phyloP scores from a whole-genome alignment of 2,113 vertebrate genomes.

The Casuarius casuarius region DNA sequence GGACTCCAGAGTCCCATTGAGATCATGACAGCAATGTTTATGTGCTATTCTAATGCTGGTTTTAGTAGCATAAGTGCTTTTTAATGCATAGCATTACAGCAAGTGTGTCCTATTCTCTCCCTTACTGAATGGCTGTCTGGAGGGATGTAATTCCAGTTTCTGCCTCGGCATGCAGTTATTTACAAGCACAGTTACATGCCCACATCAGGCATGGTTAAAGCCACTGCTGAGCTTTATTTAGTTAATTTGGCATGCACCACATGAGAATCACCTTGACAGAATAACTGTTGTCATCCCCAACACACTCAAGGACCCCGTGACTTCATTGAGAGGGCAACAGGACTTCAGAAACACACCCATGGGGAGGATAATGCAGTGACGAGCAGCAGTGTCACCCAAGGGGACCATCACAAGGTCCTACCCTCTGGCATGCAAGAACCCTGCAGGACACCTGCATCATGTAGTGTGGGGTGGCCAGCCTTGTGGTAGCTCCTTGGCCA shows the following conservation, averaged over 20 bases:
- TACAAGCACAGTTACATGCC: slow-evolving; percentile 51
- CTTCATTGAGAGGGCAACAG: not conserved
- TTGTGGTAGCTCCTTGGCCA: not conserved
- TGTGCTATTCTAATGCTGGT: slow-evolving; percentile 62
- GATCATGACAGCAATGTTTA: slow-evolving; percentile 58
- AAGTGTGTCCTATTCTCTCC: slow-evolving; percentile 49
- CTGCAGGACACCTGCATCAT: not conserved
- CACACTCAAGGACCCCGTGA: not conserved
- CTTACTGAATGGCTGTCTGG: slow-evolving; percentile 56
- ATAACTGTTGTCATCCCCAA: not conserved
- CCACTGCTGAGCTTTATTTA: slow-evolving; percentile 43
- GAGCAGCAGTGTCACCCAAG: not conserved
- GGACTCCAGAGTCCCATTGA: slow-evolving; percentile 62
- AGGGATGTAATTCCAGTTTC: slow-evolving; percentile 71
- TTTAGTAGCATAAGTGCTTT: slow-evolving; percentile 66
- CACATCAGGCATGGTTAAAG: slow-evolving; percentile 38
- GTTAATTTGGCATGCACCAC: not conserved
- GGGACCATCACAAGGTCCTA: not conserved
- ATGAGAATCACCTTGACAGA: not conserved
- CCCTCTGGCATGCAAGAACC: not conserved
- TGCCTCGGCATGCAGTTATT: slow-evolving; percentile 48
- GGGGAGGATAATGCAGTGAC: not conserved
- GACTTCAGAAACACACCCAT: not conserved
- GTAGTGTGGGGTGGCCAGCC: rapidly evolving
- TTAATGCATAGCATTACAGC: slow-evolving; percentile 60